Base-by-base conservation (phyloP, 2,888 invertebrate species). In the Andrena minutula region DNA sequence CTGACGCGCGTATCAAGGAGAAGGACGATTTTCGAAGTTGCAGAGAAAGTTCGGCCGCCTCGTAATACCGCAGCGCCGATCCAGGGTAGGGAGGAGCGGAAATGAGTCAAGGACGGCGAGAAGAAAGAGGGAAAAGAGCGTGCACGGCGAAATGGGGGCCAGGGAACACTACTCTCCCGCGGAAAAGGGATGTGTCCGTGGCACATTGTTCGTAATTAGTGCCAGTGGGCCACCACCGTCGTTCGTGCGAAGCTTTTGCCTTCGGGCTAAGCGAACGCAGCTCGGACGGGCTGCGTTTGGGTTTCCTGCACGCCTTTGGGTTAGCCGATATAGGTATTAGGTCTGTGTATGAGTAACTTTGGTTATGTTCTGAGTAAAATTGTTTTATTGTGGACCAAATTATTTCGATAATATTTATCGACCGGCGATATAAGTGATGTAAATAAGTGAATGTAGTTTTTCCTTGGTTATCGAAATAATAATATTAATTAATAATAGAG, bases 171-270 rank as follows among this genome's bases (percentile, higher is more conserved):
- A 16, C 26, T 28, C 41, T 61, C 5, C 6, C n/a, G 75, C 51
- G 63, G 41, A 58, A 63, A 75, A 73, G 63, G 71, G 74, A 61
- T 64, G 69, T 71, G 74, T 69, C 56, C 63, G 60, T 70, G 28
- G 80, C 79, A 69, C 66, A 60, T 76, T 70, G 76, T 30, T 41
- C 28, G 76, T 66, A 73, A 89, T 85, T 86, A 81, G 83, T 75
- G 85, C 74, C 78, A 82, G 74, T 81, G 84, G 84, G 78, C 78
- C 82, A 88, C 65, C 65, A 49, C 30, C 75, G 75, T 69, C 51
- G 71, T 60, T 78, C 72, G 61, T 68, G 83, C 63, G 58, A 75
- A 78, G 71, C 53, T 74, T 32, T 58, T 7, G 23, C 76, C 87
- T 73, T 6, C 68, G 51, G 75, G 81, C 66, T 60, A 69, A 23